Evolutionary conservation across 2,113 vertebrate genomes (phyloP).

Genomic region (Phainopepla nitens): DNA sequence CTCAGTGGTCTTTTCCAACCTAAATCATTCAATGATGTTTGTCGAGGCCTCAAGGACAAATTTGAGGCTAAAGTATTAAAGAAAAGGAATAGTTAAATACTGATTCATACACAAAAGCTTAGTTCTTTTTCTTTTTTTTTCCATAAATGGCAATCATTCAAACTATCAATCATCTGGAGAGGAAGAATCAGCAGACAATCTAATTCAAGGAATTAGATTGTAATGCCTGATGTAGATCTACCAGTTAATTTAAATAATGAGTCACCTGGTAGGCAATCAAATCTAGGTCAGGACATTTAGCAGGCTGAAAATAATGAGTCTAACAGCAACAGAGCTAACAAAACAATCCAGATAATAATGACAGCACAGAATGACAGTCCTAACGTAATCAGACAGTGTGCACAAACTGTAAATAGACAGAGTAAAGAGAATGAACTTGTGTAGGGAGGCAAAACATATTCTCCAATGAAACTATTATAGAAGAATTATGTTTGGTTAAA

Average conservation of each 20-base stretch:
- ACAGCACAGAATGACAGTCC: conserved; percentile 51
- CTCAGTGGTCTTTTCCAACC: not conserved
- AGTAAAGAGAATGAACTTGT: conserved; percentile 39
- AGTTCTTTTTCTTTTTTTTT: not conserved
- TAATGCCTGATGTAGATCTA: conserved; percentile 58
- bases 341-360: conserved; percentile 59
- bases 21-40: too few species aligned
- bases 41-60: not conserved
- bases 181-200: conserved; percentile 53
- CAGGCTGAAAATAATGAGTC: conserved; percentile 64
- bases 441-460: conserved; percentile 43
- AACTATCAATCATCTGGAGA: conserved; percentile 52
- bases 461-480: conserved; percentile 50
- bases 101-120: not conserved
- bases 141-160: conserved; percentile 12
- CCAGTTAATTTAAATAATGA: conserved; percentile 69
- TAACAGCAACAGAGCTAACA: conserved; percentile 60
- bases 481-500: conserved; percentile 54
- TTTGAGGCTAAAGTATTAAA: not conserved
- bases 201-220: conserved; percentile 59
- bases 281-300: conserved; percentile 68
- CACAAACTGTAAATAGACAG: conserved; percentile 51
- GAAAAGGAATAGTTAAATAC: not conserved
- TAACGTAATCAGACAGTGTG: conserved; percentile 44
- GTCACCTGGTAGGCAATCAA: conserved; percentile 67